Evolutionary conservation across 1,140 invertebrate species (phyloP), one percentile per base, ranked within the genome.

Genomic region (Drosophila bifasciata): DNA sequence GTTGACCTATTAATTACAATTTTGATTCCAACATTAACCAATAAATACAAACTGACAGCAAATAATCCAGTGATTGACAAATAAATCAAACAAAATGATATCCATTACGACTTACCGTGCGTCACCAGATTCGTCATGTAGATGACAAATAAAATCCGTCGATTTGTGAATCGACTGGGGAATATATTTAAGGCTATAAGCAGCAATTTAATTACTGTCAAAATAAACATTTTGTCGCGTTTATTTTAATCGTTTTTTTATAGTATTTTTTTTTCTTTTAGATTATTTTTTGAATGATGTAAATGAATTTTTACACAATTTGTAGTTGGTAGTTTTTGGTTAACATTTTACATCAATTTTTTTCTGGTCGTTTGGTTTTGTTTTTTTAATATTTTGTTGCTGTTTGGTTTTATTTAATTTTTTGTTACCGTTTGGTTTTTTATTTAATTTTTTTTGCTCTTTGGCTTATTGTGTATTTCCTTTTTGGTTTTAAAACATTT

Each of bases 101-200:
- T 2, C 1, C 15, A 21, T 40, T 17, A 39, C 9, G 41, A 72
- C 89, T 91, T 60, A 91, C 91, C 91, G 53, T 91, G 91, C 56
- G 91, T 91, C 16, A 91, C 90, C 41, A 91, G 50, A 72, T 91
- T 91, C 15, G 86, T 91, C 78, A 91, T 75, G 57, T 91, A 91
- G 58, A 91, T 89, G 67, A 91, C 59, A 46, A 91, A 91, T 84
- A 91, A 86, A 63, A 91, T 72, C 56, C 91, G 89, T 39, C 90
- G 88, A 79, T 91, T 91, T 63, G 89, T 91, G 48, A 91, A 91
- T 36, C 91, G 90, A 66, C 90, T 91, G 49, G 91, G 91, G 72
- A 91, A 90, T 89, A 91, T 89, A 64, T 91, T 91, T 40, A 91
- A 62, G 55, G 89, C 89, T 69, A 91, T 91, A 52, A 91, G 77